These are phyloP conservation scores for Rhizoglyphus robini DNA, from an alignment of 1,140 invertebrate genomes.

Conservation along the genomic window DNA sequence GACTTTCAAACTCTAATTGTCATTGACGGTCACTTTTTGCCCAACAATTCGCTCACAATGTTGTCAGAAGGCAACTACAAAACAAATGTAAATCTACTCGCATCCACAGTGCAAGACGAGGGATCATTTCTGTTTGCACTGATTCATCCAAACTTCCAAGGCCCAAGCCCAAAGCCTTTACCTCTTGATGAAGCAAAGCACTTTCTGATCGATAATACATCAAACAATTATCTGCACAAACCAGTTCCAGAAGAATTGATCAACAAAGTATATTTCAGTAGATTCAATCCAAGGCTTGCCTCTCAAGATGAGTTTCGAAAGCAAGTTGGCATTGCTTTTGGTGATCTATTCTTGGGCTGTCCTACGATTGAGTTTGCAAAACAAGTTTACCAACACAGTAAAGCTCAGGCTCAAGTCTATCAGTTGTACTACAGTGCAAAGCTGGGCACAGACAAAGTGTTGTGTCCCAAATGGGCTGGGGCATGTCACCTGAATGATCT, in stretches of 20 bases:
- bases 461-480: constrained; percentile 59
- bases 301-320: neutral
- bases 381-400: neutral
- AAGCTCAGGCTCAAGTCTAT: neutral
- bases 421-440: neutral
- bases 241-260: neutral
- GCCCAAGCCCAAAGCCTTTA: neutral
- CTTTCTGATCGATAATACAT: neutral
- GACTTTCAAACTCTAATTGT: too few relatives aligned
- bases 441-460: neutral
- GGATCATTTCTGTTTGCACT: neutral
- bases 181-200: neutral
- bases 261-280: neutral
- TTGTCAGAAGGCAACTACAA: constrained; percentile 18
- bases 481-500: constrained; percentile 93
- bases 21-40: constrained; percentile 21
- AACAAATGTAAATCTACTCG: neutral
- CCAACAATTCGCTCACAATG: constrained; percentile 19
- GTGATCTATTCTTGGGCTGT: neutral
- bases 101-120: constrained; percentile 1
- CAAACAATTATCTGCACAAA: neutral
- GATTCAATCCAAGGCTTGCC: neutral
- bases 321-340: neutral
- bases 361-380: neutral
- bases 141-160: neutral